Conservation (phyloP, 2,888 invertebrate genomes). For the Apotomis capreana region DNA sequence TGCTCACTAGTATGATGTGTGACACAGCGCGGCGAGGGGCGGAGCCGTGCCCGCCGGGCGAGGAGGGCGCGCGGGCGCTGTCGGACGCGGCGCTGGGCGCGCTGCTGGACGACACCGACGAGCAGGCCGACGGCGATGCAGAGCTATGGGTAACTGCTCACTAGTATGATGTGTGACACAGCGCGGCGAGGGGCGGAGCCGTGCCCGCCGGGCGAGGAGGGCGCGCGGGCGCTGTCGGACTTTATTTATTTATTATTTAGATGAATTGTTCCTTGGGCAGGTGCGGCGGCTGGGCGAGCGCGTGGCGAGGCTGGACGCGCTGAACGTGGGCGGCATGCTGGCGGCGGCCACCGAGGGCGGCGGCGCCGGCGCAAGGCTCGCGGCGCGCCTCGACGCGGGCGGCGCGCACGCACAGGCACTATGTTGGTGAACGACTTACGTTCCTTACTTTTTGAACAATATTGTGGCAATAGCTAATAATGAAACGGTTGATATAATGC, state of each 20-base stretch:
- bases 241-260: slow-evolving; percentile 57
- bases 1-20: not conserved
- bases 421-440: too few species aligned
- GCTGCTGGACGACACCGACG: slow-evolving; percentile 93
- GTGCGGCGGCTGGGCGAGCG: slow-evolving; percentile 88
- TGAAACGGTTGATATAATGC: too few species aligned
- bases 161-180: not conserved
- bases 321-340: slow-evolving; percentile 92
- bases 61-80: slow-evolving; percentile 82
- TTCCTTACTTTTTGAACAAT: too few species aligned
- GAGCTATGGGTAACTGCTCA: slow-evolving; percentile 79
- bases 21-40: slow-evolving; percentile 39
- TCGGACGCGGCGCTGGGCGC: slow-evolving; percentile 86
- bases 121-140: slow-evolving; percentile 83
- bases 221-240: slow-evolving; percentile 87
- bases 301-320: slow-evolving; percentile 86
- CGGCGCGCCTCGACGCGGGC: slow-evolving; percentile 75
- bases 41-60: slow-evolving; percentile 46
- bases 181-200: slow-evolving; percentile 42
- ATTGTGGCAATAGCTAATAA: too few species aligned
- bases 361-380: slow-evolving; percentile 87
- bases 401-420: slow-evolving; percentile 64
- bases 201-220: slow-evolving; percentile 48
- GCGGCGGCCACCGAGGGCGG: slow-evolving; percentile 87
- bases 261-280: slow-evolving; percentile 40